Base-by-base conservation (phyloP, 2,888 invertebrate species). In the Silvanus unidentatus region DNA sequence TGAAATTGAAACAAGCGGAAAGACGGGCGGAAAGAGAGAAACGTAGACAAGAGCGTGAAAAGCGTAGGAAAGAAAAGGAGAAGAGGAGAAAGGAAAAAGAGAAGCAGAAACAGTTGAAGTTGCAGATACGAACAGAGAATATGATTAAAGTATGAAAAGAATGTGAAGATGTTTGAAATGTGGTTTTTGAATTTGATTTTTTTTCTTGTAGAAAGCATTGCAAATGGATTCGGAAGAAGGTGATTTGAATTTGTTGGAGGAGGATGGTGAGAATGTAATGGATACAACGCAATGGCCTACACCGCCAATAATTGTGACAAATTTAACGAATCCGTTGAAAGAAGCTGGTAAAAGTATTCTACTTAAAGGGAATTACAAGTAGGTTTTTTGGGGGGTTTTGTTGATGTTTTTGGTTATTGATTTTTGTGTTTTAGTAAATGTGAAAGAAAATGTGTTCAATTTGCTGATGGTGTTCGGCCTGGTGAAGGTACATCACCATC, bases 391-490 rank as follows among this genome's bases (percentile, higher is more conserved):
- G 27, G 34, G 39, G 4, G 8, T 22, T 8, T 5, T 41, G n/a
- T 16, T 15, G 6, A 16, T 15, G 16, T 9, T 39, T n/a, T n/a
- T n/a, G n/a, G n/a, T n/a, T n/a, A n/a, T 22, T 8, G 22, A 22
- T 22, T 5, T 12, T 35, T 44, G 6, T 45, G 42, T 32, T 27
- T 28, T 22, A 46, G 38, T 45, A 37, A 37, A 32, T 42, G 29
- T 11, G 16, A 36, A 1, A 36, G 44, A 22, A 57, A 58, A 47
- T 40, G 69, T 5, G 81, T 81, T 2, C 76, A 77, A 54, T 81
- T 81, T 57, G 79, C 80, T 2, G 80, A 81, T 61, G 80, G 80
- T 2, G 69, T 81, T 12, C 71, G 72, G 46, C 81, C 81, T 1
- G 81, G 78, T 1, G 78, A 77, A 54, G 77, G 77, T 1, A 77